phyloP scores from a whole-genome alignment of 1,140 invertebrate genomes.

The Phymastichus coffea region DNA sequence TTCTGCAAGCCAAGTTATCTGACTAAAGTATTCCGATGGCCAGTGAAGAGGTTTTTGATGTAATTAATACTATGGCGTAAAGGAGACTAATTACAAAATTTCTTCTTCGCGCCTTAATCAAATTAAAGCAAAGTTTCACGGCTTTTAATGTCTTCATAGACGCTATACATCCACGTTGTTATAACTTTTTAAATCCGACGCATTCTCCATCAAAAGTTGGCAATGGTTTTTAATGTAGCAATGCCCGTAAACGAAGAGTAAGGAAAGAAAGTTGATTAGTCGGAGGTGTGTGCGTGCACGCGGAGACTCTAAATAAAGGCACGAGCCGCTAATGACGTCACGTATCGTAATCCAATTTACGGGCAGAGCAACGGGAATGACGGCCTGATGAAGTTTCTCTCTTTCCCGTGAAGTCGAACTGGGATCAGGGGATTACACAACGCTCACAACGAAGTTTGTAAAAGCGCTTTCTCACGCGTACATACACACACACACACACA shows the following conservation, averaged over 20 bases:
- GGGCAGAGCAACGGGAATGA: slow-evolving; percentile 46
- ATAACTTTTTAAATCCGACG: too few relatives aligned
- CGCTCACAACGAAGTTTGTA: slow-evolving; percentile 53
- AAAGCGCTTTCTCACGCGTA: too few relatives aligned
- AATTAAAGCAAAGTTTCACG: too few relatives aligned
- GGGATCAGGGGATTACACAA: slow-evolving; percentile 54
- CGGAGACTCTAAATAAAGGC: slow-evolving; percentile 40
- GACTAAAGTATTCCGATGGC: not conserved
- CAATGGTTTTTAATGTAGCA: too few relatives aligned
- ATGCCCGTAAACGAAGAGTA: too few relatives aligned
- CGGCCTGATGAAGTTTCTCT: slow-evolving; percentile 54
- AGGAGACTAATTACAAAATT: slow-evolving; percentile 11
- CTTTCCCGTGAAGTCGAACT: too few relatives aligned
- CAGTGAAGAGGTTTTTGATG: not conserved
- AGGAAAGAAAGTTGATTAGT: slow-evolving; percentile 6
- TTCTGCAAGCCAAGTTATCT: not conserved
- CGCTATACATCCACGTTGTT: too few relatives aligned
- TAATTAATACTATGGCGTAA: slow-evolving; percentile 9
- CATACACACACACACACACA: too few relatives aligned
- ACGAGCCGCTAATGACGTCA: slow-evolving; percentile 53
- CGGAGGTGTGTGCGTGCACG: not conserved
- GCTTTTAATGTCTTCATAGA: too few relatives aligned
- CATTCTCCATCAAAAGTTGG: too few relatives aligned
- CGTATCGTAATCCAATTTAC: slow-evolving; percentile 56
- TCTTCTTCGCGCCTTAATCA: too few relatives aligned